Evolutionary conservation across 2,797 vertebrate genomes (phyloP), one percentile per base, ranked within the genome.

Genomic region (Myripristis jacobus): DNA sequence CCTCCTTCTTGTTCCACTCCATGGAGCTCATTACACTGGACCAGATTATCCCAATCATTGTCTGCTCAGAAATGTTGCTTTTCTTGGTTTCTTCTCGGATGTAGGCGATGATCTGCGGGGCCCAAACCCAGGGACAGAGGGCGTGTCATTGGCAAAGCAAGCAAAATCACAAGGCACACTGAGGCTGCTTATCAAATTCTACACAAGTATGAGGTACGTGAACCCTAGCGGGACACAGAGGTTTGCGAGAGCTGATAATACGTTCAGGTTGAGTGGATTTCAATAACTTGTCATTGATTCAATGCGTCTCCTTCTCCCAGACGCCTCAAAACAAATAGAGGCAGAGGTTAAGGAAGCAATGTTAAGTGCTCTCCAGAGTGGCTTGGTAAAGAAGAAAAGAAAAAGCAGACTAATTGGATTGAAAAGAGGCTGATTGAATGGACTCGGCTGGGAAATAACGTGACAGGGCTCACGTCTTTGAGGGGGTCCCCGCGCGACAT

Each of bases 1-100:
- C 96, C 91, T 98, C 96, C 74, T 98, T 98, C 92, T 98, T 97
- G 92, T 98, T 98, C 96, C 96, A 98, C 69, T 98, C 97, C 84
- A 98, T 95, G 0, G 94, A 95, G 92, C 95, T 97, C 96, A 98
- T 98, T 19, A 98, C 94, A 54, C 96, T 96, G 54, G 93, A 94
- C 96, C 97, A 98, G 50, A 98, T 92, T 46, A 98, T 94, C 73
- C 95, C 87, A 46, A 98, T 96, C 87, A 98, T 96, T 0, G 94
- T 95, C 80, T 97, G 96, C 83, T 98, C 97, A 0, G 95, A 95
- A 88, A 97, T 97, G 92, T 94, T 96, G 81, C 94, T 96, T 85
- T 96, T 97, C 87, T 96, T 96, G 93, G 97, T 97, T 87, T 98
- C 97, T 78, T 98, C 96, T 75, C 94, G 95, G 77, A 95, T 88